Conservation (phyloP, 2,113 vertebrate species). For the Ailuropoda melanoleuca region DNA sequence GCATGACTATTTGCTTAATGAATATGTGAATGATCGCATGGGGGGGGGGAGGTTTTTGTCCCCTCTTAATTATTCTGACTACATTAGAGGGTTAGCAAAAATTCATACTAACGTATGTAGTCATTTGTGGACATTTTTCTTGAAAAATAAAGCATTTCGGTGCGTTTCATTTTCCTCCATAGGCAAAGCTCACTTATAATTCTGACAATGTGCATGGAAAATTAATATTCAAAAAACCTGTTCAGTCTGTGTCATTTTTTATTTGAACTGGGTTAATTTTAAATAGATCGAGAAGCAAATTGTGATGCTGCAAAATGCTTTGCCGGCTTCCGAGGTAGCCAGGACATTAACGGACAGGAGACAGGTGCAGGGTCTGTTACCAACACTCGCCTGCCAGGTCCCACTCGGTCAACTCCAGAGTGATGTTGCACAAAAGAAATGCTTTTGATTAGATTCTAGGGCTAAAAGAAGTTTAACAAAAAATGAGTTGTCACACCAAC, state of each 20-base stretch:
- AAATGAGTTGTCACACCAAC: slow-evolving; percentile 49
- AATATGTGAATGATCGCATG: neutral
- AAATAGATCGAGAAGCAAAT: neutral
- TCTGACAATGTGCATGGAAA: neutral
- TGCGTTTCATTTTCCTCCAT: neutral
- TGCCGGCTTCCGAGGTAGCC: neutral
- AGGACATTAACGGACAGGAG: neutral
- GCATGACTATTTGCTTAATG: neutral
- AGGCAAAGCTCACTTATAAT: slow-evolving; percentile 16
- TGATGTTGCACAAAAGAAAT: slow-evolving; percentile 24
- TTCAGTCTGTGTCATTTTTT: neutral
- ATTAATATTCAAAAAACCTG: neutral
- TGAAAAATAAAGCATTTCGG: neutral
- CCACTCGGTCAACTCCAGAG: neutral
- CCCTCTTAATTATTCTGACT: neutral
- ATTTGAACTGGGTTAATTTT: slow-evolving; percentile 37
- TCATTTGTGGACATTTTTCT: neutral
- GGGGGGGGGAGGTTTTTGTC: neutral
- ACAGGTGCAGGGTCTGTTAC: neutral
- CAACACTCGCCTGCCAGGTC: neutral
- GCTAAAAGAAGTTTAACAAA: slow-evolving; percentile 55
- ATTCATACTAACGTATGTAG: neutral
- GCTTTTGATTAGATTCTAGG: slow-evolving; percentile 45
- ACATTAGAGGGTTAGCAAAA: neutral
- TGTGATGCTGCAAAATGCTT: neutral